Evolutionary conservation across 2,888 invertebrate genomes (phyloP), one percentile per base, ranked within the genome.

Genomic region (Synanthedon myopaeformis): DNA sequence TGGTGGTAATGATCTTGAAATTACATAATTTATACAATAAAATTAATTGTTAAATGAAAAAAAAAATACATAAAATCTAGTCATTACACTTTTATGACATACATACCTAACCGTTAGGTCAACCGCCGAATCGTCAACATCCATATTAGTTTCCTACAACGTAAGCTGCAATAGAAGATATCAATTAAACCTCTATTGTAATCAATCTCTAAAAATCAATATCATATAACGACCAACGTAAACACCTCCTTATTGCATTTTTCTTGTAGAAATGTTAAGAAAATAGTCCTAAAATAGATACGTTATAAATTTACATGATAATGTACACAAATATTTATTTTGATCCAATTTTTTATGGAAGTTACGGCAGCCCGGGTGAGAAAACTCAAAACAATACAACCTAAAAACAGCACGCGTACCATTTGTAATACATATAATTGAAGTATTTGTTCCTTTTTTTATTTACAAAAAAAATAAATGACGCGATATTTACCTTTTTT

Each of bases 101-200:
- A 35, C 35, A 8, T 87, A 94, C 94, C 93, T 91, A 74, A 95
- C 91, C 84, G 95, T 96, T 69, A 96, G 90, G 90, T 96, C 96
- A 69, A 96, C 95, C 63, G 95, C 95, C 72, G 92, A 91, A 79
- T 96, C 95, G 88, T 95, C 95, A 76, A 94, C 92, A 83, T 96
- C 95, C 95, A 96, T 96, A 89, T 91, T 92, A 60, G 61, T 58
- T 59, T 59, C 55, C 65, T 66, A 69, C 64, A 59, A 52, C 48
- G 60, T 17, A 45, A 13, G 41, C 76, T 74, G 72, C 56, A 78
- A 69, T 61, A 64, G 67, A 66, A 71, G 63, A 61, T 61, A 65
- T 65, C 42, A 49, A 53, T 53, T 55, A 41, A 55, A 35, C 52
- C 50, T 50, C 45, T 49, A 6, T 23, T 23, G 23, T 23, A 56